A percentile compares a stretch with the other conserved stretches of the same genome.
Evolutionary conservation across 2,888 invertebrate species (phyloP).

Genomic region (Drosophila robusta): DNA sequence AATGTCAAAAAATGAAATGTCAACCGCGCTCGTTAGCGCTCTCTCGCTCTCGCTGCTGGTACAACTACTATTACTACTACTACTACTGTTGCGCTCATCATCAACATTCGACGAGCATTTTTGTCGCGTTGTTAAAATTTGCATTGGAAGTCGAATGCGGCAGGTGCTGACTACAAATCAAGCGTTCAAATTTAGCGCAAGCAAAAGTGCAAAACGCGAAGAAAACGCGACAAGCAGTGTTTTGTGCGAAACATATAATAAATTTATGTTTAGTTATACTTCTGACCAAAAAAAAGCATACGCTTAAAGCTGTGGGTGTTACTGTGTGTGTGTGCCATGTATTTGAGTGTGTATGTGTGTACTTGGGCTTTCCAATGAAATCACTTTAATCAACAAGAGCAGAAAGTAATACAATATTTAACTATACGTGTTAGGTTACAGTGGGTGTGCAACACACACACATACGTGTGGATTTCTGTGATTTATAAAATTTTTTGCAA

Average conservation of each 20-base stretch:
- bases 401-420: constrained; percentile 25
- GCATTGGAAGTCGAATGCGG: constrained; percentile 56
- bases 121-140: constrained; percentile 76
- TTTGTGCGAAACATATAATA: constrained; percentile 22
- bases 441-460: constrained; percentile 2
- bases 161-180: constrained; percentile 53
- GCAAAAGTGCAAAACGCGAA: constrained; percentile 1
- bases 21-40: constrained; percentile 49
- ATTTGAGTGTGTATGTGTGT: constrained; percentile 20
- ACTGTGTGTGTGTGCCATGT: constrained; percentile 40
- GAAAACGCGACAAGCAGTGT: constrained; percentile 17
- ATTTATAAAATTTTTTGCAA: constrained; percentile 46
- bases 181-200: constrained; percentile 16
- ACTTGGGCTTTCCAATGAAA: constrained; percentile 60
- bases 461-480: constrained; percentile 25
- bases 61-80: constrained; percentile 66
- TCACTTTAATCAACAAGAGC: constrained; percentile 44
- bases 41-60: constrained; percentile 57
- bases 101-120: constrained; percentile 71
- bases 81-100: constrained; percentile 69
- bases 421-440: constrained; percentile 27
- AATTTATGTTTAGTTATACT: constrained; percentile 52
- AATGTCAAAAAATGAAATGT: constrained; percentile 54
- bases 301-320: constrained; percentile 47
- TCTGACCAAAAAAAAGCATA: constrained; percentile 62